Percentiles rank a stretch among this genome's conserved stretches.
phyloP scores from a whole-genome alignment of 2,113 vertebrate genomes.

The Rattus rattus region DNA sequence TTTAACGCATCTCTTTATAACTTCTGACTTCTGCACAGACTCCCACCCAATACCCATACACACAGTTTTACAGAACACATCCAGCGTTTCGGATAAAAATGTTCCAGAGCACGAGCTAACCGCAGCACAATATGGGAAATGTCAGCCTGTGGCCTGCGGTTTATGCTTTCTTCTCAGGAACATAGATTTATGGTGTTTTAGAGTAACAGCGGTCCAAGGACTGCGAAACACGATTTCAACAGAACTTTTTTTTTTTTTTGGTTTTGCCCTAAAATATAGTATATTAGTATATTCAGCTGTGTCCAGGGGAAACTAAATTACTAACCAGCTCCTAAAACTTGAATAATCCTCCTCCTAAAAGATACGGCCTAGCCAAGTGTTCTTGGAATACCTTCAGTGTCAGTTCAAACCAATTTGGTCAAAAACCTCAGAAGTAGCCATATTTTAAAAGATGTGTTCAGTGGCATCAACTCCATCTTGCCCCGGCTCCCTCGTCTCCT shows the following conservation, averaged over 20 bases:
- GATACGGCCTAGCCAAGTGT: not conserved
- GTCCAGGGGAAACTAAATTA: not conserved
- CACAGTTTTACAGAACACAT: not conserved
- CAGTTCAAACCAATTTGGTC: not conserved
- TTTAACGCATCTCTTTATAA: not conserved
- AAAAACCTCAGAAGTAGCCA: not conserved
- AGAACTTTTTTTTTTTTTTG: constrained; percentile 11
- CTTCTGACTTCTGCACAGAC: not conserved
- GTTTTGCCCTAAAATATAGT: constrained; percentile 38
- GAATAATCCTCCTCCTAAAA: constrained; percentile 40
- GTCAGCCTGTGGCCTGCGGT: constrained; percentile 61
- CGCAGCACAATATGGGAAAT: constrained; percentile 59
- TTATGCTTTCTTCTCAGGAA: constrained; percentile 67
- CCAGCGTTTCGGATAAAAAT: not conserved
- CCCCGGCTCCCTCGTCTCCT: not conserved
- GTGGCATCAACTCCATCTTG: not conserved
- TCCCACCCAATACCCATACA: not conserved
- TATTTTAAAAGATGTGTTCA: not conserved
- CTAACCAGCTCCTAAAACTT: not conserved
- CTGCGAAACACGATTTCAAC: constrained; percentile 45
- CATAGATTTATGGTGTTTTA: constrained; percentile 59
- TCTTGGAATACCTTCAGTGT: not conserved
- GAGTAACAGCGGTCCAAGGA: constrained; percentile 53
- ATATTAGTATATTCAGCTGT: constrained; percentile 17
- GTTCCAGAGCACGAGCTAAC: constrained; percentile 19